Evolutionary conservation across 1,140 invertebrate genomes (phyloP), one percentile per base, ranked within the genome.

Genomic region (Ganaspis sp.): DNA sequence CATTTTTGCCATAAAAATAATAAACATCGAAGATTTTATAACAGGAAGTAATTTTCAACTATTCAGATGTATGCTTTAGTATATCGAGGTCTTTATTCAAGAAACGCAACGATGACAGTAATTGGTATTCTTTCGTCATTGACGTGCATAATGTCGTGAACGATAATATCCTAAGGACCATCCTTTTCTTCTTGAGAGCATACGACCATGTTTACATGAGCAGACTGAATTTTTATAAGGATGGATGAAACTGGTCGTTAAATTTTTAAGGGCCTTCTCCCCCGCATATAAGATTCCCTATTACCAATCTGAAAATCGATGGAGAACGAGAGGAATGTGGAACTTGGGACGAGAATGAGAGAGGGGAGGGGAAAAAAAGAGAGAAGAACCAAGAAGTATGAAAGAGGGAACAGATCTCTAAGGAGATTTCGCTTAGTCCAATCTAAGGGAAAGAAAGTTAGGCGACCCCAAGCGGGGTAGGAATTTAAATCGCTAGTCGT

Each of bases 331-430:
- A 29, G 54, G 54, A 64, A 64, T 64, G 23, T 64, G 54, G 54
- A 64, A 64, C 54, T 64, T 64, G 23, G 54, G 23, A 64, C 21
- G 54, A 23, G 11, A 23, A 29, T 15, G 26, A 64, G 26, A 64
- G 17, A n/a, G 17, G 15, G 2, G 15, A 45, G n/a, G n/a, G n/a
- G n/a, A n/a, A n/a, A n/a, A 54, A 19, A 54, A 54, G 9, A 9
- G 23, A 21, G 23, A 58, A 58, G 26, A 12, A 58, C 21, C 12
- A 23, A 64, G 26, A 26, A 64, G 54, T 64, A 64, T 29, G 54
- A 64, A 64, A 64, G 54, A 64, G 54, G 54, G 54, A 64, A 64
- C 23, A 64, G 54, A 64, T 64, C 54, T 64, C 54, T 64, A 64
- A 64, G 54, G 54, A 64, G 54, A 64, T 64, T 64, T 64, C 21